Conservation (phyloP, 2,113 vertebrate species). For the Microtus pennsylvanicus region DNA sequence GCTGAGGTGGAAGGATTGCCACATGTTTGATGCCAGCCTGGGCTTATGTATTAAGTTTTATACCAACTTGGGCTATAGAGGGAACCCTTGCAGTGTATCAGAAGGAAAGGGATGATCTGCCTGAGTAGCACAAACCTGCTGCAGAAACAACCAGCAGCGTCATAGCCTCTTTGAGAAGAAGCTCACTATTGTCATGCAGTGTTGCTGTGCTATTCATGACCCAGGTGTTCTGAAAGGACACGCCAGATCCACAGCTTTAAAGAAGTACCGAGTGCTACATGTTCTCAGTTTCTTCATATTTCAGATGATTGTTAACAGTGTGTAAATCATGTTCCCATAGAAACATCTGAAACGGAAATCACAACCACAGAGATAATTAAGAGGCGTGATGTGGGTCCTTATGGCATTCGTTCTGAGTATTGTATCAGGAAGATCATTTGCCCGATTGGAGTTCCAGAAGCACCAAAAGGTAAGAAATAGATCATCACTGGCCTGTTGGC, state of each 20-base stretch:
- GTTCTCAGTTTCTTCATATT: constrained; percentile 25
- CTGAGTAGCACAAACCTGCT: too few species aligned
- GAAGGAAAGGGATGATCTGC: not conserved
- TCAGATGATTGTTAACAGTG: constrained; percentile 67
- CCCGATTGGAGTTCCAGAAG: constrained; percentile 97
- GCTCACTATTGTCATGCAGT: not conserved
- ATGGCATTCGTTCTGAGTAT: constrained; percentile 98
- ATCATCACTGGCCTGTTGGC: not conserved
- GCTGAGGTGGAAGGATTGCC: not conserved
- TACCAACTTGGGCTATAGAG: not conserved
- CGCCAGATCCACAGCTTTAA: not conserved
- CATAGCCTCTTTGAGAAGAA: not conserved
- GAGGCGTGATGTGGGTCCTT: constrained; percentile 96
- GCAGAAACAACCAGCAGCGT: not conserved
- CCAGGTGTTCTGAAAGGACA: not conserved
- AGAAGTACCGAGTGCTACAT: not conserved
- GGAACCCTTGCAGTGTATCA: too few species aligned
- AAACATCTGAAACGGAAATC: constrained; percentile 98
- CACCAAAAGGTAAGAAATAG: constrained; percentile 93
- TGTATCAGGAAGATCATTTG: constrained; percentile 99
- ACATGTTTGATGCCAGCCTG: not conserved
- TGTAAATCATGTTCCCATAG: constrained; percentile 87
- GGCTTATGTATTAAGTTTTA: not conserved
- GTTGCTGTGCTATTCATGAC: not conserved
- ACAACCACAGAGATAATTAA: constrained; percentile 99